Conservation (phyloP, 2,113 vertebrate species). For the Aplodontia rufa region DNA sequence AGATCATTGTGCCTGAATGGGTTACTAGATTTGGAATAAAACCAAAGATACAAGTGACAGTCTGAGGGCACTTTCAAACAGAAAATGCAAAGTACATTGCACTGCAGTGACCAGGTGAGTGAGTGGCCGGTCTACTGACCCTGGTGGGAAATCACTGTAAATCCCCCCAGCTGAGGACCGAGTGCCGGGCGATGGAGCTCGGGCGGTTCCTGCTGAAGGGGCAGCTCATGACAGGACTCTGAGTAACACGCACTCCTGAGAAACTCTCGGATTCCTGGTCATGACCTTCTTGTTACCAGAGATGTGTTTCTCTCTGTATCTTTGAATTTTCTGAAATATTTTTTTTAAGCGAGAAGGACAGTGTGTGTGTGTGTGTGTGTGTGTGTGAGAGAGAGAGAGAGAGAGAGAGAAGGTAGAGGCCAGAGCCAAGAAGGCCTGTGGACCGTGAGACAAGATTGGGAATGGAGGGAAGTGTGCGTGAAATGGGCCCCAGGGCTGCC, state of each 20-base stretch:
- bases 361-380: too few relatives aligned
- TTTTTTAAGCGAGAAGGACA: too few relatives aligned
- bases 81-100: not conserved
- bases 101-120: not conserved
- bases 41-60: slow-evolving; percentile 61
- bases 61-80: slow-evolving; percentile 46
- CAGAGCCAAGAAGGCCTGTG: too few relatives aligned
- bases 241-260: not conserved
- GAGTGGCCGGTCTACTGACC: not conserved
- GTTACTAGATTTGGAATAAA: slow-evolving; percentile 70
- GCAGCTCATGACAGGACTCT: not conserved
- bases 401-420: not conserved
- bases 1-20: not conserved
- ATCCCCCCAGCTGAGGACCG: not conserved
- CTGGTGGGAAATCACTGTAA: not conserved
- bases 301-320: not conserved
- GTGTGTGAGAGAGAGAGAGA: too few relatives aligned
- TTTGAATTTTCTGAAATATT: not conserved
- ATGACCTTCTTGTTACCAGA: not conserved
- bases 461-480: not conserved
- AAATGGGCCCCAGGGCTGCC: too few relatives aligned
- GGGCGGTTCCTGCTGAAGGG: not conserved
- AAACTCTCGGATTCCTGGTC: not conserved
- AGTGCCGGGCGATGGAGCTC: not conserved
- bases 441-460: not conserved